Percentiles rank a stretch among this genome's conserved stretches.
These are phyloP conservation scores for Ctenoplectra terminalis DNA, from an alignment of 1,140 invertebrate genomes.

Conservation along the genomic window DNA sequence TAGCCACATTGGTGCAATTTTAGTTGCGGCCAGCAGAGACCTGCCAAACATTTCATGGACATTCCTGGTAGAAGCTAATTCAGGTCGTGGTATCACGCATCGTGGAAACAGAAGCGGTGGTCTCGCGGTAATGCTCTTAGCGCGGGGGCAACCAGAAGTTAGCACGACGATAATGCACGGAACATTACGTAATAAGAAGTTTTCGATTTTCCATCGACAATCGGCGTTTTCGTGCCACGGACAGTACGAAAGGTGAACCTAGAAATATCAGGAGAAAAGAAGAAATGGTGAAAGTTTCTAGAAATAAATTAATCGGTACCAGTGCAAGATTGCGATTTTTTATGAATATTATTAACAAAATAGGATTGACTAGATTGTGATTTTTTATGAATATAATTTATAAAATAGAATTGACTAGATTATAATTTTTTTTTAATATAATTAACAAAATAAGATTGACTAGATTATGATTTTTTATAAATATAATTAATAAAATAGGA, in stretches of 20 bases:
- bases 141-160: background rate
- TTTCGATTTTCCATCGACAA: background rate
- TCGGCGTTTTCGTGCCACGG: constrained; percentile 8
- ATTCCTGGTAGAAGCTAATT: constrained; percentile 12
- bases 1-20: too few species aligned
- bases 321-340: too few species aligned
- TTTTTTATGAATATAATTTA: too few species aligned
- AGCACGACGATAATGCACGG: background rate
- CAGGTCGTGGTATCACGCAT: constrained; percentile 8
- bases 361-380: too few species aligned
- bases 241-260: background rate
- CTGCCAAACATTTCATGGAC: background rate
- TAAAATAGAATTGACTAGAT: too few species aligned
- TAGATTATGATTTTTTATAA: too few species aligned
- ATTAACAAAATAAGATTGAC: too few species aligned
- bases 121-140: constrained; percentile 10
- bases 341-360: too few species aligned
- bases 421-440: too few species aligned
- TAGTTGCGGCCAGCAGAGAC: background rate
- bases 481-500: too few species aligned
- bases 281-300: background rate
- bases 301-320: too few species aligned
- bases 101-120: background rate
- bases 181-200: background rate
- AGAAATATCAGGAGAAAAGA: too few species aligned